Conservation (phyloP, 2,888 invertebrate genomes). For the Lepetodrilus schrolli region DNA sequence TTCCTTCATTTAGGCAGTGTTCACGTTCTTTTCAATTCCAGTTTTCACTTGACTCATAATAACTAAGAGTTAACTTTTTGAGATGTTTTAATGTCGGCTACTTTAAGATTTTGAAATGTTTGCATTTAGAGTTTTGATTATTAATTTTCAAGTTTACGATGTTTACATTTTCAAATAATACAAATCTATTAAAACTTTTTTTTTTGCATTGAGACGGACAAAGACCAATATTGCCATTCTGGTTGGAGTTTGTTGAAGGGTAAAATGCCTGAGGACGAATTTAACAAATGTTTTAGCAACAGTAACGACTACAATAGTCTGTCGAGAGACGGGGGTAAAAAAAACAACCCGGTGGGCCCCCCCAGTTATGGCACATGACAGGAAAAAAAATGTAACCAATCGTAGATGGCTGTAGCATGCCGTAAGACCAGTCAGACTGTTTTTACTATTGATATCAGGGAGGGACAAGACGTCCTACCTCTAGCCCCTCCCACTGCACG, state of each 20-base stretch:
- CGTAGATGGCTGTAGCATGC: constrained; percentile 16
- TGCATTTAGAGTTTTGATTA: constrained; percentile 34
- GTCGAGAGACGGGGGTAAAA: too few relatives aligned
- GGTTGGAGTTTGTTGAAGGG: neutral
- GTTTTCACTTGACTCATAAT: constrained; percentile 40
- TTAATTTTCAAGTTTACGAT: constrained; percentile 16
- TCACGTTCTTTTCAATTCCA: constrained; percentile 61
- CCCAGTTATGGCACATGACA: neutral
- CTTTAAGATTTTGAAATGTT: constrained; percentile 41
- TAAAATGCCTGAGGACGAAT: neutral
- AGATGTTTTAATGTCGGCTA: constrained; percentile 17
- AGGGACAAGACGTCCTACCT: neutral
- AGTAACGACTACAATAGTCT: neutral
- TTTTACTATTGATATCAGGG: constrained; percentile 24
- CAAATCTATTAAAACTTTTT: too few relatives aligned
- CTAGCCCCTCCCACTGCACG: neutral
- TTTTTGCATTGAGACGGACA: neutral
- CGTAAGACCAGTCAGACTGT: constrained; percentile 11
- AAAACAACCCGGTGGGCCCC: too few relatives aligned
- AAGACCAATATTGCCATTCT: constrained; percentile 15
- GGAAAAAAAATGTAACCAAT: constrained; percentile 8
- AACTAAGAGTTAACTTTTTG: constrained; percentile 38
- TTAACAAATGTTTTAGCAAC: neutral
- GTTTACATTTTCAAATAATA: constrained; percentile 13
- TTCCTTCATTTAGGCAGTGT: constrained; percentile 59